A percentile compares a stretch with the other conserved stretches of the same genome.
phyloP scores from a whole-genome alignment of 2,113 vertebrate species.

The Hypomesus transpacificus region DNA sequence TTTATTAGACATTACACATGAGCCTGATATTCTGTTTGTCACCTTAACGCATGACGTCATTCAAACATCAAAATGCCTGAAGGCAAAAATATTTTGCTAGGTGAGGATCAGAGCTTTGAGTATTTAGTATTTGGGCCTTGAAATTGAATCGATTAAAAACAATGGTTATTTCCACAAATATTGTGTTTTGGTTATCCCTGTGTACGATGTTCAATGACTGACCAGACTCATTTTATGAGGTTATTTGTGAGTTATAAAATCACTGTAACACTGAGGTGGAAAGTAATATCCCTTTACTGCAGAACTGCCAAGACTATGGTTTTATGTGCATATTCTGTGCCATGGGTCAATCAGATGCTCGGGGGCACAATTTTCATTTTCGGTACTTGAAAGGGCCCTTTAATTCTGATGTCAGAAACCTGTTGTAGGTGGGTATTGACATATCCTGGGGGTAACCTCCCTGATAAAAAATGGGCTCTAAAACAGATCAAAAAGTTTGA shows the following conservation, averaged over 20 bases:
- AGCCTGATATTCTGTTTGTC: too few species aligned
- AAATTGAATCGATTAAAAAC: too few species aligned
- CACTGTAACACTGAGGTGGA: neutral
- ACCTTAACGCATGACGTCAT: too few species aligned
- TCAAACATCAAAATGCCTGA: too few species aligned
- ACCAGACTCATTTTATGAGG: conserved; percentile 10
- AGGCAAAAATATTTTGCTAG: too few species aligned
- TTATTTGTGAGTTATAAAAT: conserved; percentile 28
- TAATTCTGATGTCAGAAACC: conserved; percentile 58
- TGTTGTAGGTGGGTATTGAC: conserved; percentile 49
- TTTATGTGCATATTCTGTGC: conserved; percentile 49
- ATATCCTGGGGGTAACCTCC: conserved; percentile 49
- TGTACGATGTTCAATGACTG: conserved; percentile 5
- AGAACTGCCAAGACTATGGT: conserved; percentile 28
- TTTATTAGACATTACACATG: too few species aligned
- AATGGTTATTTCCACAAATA: too few species aligned
- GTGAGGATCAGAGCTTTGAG: too few species aligned
- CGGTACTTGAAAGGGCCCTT: conserved; percentile 49
- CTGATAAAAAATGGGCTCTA: conserved; percentile 51
- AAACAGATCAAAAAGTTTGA: conserved; percentile 51
- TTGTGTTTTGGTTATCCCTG: too few species aligned
- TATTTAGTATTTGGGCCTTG: too few species aligned
- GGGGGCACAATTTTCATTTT: conserved; percentile 60
- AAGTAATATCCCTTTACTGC: conserved; percentile 27
- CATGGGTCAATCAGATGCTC: conserved; percentile 37